These are phyloP conservation scores for Drosophila nr. perissopoda DNA, from an alignment of 2,888 invertebrate genomes.

Conservation along the genomic window DNA sequence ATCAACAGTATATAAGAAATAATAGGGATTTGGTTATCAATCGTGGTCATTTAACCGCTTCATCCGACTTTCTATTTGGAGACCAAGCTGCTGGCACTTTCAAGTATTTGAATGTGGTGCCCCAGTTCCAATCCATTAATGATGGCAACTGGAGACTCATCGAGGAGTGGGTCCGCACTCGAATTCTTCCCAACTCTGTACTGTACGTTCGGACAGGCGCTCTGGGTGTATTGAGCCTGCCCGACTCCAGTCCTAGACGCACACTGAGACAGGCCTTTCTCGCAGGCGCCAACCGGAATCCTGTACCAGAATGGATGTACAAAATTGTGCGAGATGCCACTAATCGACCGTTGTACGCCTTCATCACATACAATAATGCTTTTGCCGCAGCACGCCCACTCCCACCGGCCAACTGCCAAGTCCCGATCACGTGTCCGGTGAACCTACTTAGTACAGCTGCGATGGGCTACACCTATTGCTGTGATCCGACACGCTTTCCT, in stretches of 20 bases:
- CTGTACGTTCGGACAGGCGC: conserved; percentile 22
- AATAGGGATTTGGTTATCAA: conserved; percentile 64
- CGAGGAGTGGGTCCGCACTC: conserved; percentile 81
- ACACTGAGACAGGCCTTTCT: not conserved
- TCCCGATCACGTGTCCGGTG: not conserved
- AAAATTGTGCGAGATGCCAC: conserved; percentile 9
- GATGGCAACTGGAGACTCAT: conserved; percentile 86
- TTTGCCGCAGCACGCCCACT: not conserved
- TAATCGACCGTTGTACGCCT: conserved; percentile 2
- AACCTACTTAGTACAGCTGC: not conserved
- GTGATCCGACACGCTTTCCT: conserved; percentile 11
- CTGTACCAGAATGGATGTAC: conserved; percentile 16
- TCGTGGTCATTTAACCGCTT: conserved; percentile 85
- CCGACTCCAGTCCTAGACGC: not conserved
- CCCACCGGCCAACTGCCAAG: conserved; percentile 1
- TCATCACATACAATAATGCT: conserved; percentile 33
- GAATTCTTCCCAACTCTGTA: not conserved
- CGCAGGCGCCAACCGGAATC: not conserved
- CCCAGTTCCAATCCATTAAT: conserved; percentile 86
- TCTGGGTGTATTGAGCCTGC: not conserved
- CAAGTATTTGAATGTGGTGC: conserved; percentile 85
- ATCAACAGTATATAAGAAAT: not conserved
- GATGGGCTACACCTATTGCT: conserved; percentile 19
- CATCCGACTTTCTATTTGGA: conserved; percentile 85
- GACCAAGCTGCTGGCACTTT: conserved; percentile 85